These are phyloP conservation scores for Neodiprion pinetum DNA, from an alignment of 1,140 invertebrate species.

Conservation along the genomic window DNA sequence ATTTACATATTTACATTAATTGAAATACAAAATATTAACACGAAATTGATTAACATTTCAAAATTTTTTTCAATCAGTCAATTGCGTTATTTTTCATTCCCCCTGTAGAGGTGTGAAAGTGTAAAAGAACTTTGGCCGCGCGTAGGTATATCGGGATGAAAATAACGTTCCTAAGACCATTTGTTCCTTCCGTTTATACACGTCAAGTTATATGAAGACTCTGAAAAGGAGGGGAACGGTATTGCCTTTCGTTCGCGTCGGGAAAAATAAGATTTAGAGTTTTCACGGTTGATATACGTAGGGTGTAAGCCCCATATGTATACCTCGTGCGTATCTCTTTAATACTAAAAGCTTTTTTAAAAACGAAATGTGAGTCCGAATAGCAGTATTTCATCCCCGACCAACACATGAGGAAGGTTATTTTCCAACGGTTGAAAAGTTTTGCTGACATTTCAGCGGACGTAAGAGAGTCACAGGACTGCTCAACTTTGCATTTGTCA, in stretches of 20 bases:
- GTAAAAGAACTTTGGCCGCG: no score
- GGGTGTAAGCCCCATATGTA: neutral
- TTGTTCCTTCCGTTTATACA: no score
- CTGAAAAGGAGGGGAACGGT: neutral
- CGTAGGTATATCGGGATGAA: no score
- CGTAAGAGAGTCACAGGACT: no score
- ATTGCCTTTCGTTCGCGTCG: neutral
- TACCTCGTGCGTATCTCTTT: neutral
- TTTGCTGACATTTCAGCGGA: neutral
- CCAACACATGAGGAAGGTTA: neutral
- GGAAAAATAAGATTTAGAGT: neutral
- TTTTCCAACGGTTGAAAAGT: neutral
- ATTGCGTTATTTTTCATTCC: no score
- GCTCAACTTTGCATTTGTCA: no score
- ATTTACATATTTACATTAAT: no score
- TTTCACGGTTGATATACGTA: neutral
- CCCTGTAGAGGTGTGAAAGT: no score
- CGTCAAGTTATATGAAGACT: neutral
- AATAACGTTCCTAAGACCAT: no score
- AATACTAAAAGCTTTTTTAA: neutral
- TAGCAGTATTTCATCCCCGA: neutral
- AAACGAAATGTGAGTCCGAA: neutral
- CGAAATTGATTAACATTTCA: no score
- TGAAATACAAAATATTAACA: no score
- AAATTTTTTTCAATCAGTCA: no score